phyloP scores from a whole-genome alignment of 2,888 invertebrate genomes.

The Lutraria lutraria region DNA sequence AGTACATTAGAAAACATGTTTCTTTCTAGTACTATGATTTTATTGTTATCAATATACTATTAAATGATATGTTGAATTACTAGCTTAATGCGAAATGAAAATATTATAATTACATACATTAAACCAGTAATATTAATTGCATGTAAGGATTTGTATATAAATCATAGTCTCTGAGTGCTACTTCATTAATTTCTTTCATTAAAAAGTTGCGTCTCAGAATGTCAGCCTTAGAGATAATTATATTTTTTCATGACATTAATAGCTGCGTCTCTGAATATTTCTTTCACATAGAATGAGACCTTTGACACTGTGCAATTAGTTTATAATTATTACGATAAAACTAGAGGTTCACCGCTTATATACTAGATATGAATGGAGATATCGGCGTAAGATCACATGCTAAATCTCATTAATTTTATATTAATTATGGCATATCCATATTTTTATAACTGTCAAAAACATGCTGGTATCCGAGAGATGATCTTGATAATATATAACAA shows the following conservation, averaged over 20 bases:
- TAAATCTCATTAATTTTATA: conserved; percentile 55
- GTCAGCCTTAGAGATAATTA: neutral
- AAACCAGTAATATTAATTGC: too few species aligned
- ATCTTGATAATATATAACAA: neutral
- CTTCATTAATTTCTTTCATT: too few species aligned
- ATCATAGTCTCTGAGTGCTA: too few species aligned
- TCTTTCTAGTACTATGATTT: too few species aligned
- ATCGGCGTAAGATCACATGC: conserved; percentile 2
- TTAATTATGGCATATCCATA: conserved; percentile 59
- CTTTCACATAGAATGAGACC: neutral
- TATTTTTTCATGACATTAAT: conserved; percentile 5
- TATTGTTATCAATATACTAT: too few species aligned
- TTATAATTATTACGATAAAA: conserved; percentile 9
- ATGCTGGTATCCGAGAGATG: neutral
- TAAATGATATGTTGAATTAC: too few species aligned
- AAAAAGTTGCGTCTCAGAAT: neutral
- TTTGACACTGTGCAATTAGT: neutral
- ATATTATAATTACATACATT: too few species aligned
- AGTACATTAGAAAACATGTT: too few species aligned
- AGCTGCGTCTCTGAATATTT: neutral
- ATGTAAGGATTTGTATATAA: too few species aligned
- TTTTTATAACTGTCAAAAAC: conserved; percentile 39
- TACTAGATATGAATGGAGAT: conserved; percentile 4
- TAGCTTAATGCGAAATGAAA: too few species aligned
- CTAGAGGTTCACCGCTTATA: neutral